Evolutionary conservation across 2,888 invertebrate genomes (phyloP), one percentile per base, ranked within the genome.

Genomic region (Cataglyphis cursor): DNA sequence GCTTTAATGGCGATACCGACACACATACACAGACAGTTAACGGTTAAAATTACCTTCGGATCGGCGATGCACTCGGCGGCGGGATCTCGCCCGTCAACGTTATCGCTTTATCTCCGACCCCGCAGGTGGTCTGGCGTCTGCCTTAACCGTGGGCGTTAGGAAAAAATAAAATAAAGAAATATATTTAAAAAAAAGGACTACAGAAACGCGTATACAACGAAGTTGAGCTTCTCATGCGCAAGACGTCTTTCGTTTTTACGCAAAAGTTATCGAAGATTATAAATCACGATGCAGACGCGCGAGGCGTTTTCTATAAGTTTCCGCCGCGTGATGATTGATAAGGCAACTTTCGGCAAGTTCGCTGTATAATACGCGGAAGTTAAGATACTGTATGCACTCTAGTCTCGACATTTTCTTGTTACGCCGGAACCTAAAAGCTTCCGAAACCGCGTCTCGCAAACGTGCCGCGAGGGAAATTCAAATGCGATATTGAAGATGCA

Each of bases 1-100:
- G 84, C 81, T 89, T 89, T 85, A 89, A 87, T 88, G 84, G 82
- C 64, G 85, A 85, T 84, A 87, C 83, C 85, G 84, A 57, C 74
- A 18, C 48, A 18, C 18, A 48, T 6, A 48, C 48, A 48, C 18
- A 18, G 6, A 18, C 18, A 81, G 84, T 61, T 85, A 83, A 89
- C 84, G 87, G 81, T 84, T 86, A 82, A 89, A 89, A 86, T 86
- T 87, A 84, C 85, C 82, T 82, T 86, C 73, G 76, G 68, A 80
- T 83, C 83, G 83, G 51, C 57, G 83, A 83, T 85, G 64, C 66
- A 78, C 81, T 81, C 78, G 78, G 78, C 8, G 78, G 54, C 24
- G 68, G 57, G 78, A 78, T 78, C 78, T 61, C 24, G 44, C 72
- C 48, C 48, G 72, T 80, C 78, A 80, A 72, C 78, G 78, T 80